Evolutionary conservation across 23 tunicate genomes (phyloP), one percentile per base, ranked within the genome.

Genomic region (Clavelina lepadiformis): DNA sequence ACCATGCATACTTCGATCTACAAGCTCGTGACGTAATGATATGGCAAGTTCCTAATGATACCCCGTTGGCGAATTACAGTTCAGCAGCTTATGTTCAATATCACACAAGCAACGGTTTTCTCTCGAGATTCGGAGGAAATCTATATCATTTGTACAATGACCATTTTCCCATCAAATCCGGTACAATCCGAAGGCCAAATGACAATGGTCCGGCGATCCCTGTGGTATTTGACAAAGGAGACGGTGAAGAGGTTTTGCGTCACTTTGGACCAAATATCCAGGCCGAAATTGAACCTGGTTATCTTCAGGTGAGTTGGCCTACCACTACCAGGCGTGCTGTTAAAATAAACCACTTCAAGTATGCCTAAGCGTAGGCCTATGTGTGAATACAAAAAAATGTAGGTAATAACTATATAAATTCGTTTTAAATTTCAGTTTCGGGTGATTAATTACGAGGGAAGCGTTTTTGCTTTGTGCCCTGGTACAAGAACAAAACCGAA

Each of bases 41-140:
- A 1, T 89, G 97, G 97, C 89, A 89, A 45, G 97, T 89, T 51
- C 88, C 88, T 1, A 89, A 89, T 41, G 73, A 89, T 29, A 72
- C 81, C 7, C 82, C 81, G 7, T 49, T 80, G 8, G 30, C 33
- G 3, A 30, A 56, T 21, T 78, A 23, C 46, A 68, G 37, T 31
- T 27, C 58, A 24, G 26, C 75, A 2, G 31, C 84, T 29, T 67
- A 78, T 45, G 62, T 58, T 46, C 35, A 31, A 38, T 80, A 80
- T 29, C 31, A 67, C 21, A 80, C 86, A 13, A 63, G 25, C 18
- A 71, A 71, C 46, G 57, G 46, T 20, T 80, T 80, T 38, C 66
- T 71, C 21, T 2, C 61, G 23, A 24, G 21, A 35, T 51, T 71
- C 51, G 72, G 77, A 6, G 86, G 86, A 22, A 80, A 80, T 54